These are phyloP conservation scores for Guaruba guarouba DNA, from an alignment of 2,113 vertebrate genomes.

Conservation along the genomic window DNA sequence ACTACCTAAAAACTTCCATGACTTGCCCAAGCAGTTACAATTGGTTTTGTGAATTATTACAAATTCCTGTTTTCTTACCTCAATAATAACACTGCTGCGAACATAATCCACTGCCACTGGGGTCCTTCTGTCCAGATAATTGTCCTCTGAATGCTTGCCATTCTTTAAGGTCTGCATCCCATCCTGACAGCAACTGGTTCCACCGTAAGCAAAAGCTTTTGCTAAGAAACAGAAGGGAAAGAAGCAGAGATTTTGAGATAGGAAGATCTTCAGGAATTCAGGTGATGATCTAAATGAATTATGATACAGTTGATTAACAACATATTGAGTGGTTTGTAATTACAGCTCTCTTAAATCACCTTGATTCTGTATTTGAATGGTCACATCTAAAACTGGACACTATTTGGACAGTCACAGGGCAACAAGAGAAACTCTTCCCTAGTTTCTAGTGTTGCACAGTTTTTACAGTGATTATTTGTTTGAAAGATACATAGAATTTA, in stretches of 20 bases:
- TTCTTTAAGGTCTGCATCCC: slow-evolving; percentile 72
- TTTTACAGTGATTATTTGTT: background rate
- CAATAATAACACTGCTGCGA: slow-evolving; percentile 82
- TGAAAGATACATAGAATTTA: background rate
- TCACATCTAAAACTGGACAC: background rate
- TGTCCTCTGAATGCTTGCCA: slow-evolving; percentile 71
- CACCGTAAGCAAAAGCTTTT: slow-evolving; percentile 85
- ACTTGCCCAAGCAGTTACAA: background rate
- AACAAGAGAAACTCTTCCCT: background rate
- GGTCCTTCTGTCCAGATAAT: slow-evolving; percentile 67
- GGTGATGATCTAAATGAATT: background rate
- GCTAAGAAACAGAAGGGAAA: slow-evolving; percentile 67
- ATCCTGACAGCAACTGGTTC: slow-evolving; percentile 81
- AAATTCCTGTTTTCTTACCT: slow-evolving; percentile 69
- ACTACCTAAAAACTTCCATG: background rate
- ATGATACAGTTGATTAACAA: background rate
- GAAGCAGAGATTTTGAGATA: background rate
- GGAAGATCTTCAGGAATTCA: background rate
- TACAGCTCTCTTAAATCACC: background rate
- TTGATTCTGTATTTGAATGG: background rate
- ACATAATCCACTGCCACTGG: slow-evolving; percentile 80
- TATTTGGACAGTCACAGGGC: background rate
- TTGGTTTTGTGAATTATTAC: background rate
- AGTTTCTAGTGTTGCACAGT: background rate
- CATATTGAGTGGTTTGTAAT: background rate